phyloP scores from a whole-genome alignment of 2,888 invertebrate species.

The Tinea semifulvella region DNA sequence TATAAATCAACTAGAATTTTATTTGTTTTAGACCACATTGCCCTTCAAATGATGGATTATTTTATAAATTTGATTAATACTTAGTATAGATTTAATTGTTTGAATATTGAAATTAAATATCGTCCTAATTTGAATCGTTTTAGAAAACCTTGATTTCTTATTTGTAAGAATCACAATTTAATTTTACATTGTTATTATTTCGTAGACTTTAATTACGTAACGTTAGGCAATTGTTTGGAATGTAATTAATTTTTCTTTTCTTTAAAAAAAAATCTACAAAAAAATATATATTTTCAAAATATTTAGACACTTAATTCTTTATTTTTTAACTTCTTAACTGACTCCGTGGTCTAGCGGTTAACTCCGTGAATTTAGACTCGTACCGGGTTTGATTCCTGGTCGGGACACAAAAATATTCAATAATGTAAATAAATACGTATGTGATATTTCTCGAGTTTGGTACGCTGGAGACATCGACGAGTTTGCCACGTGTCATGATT shows the following conservation, averaged over 20 bases:
- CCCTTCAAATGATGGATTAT: not conserved
- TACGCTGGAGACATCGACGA: no score
- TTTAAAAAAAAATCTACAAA: not conserved
- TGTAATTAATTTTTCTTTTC: not conserved
- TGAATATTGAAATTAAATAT: slow-evolving; percentile 1
- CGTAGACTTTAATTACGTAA: not conserved
- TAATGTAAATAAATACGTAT: no score
- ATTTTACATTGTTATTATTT: not conserved
- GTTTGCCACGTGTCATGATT: no score
- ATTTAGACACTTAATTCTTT: no score
- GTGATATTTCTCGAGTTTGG: no score
- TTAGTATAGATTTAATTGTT: slow-evolving; percentile 5
- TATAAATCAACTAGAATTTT: no score
- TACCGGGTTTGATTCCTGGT: no score
- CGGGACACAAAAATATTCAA: no score
- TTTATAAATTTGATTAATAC: not conserved
- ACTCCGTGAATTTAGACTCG: no score
- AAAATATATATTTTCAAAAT: not conserved
- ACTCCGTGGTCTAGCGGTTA: no score
- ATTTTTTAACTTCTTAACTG: no score
- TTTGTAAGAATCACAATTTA: not conserved
- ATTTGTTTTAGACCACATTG: no score
- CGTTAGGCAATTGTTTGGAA: not conserved
- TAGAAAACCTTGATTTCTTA: not conserved
- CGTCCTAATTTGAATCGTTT: slow-evolving; percentile 2